Percentiles rank a stretch among this genome's conserved stretches.
Evolutionary conservation across 2,888 invertebrate species (phyloP).

Genomic region (Trilocha varians): DNA sequence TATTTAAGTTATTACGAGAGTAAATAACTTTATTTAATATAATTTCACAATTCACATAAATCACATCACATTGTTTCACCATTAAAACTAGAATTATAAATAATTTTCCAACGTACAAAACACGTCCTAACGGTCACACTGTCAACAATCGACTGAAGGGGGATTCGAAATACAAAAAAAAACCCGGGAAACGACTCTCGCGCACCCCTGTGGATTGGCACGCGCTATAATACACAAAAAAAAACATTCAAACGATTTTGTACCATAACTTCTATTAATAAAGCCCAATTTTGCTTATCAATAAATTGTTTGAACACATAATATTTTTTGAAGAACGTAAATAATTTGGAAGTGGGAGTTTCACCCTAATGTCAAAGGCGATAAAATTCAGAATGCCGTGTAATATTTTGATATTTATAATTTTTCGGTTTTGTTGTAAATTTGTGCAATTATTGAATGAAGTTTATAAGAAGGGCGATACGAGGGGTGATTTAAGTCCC

Average conservation of each 20-base stretch:
- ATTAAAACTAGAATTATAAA: too few species aligned
- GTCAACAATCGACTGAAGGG: slow-evolving; percentile 52
- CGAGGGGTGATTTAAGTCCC: slow-evolving; percentile 16
- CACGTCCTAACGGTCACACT: slow-evolving; percentile 21
- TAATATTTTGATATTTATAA: slow-evolving; percentile 3
- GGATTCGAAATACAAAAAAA: slow-evolving; percentile 44
- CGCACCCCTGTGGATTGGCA: slow-evolving; percentile 60
- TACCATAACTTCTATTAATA: not conserved
- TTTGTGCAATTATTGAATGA: slow-evolving; percentile 50
- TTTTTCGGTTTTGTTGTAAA: slow-evolving; percentile 8
- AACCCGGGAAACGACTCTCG: slow-evolving; percentile 49
- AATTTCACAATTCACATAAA: too few species aligned
- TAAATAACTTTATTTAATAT: too few species aligned
- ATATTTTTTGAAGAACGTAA: not conserved
- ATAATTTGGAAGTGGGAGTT: not conserved
- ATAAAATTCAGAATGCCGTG: slow-evolving; percentile 5
- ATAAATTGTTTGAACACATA: not conserved
- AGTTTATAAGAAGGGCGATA: slow-evolving; percentile 18
- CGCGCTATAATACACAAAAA: slow-evolving; percentile 36
- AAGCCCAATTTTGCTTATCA: not conserved
- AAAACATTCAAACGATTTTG: slow-evolving; percentile 1
- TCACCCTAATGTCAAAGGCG: not conserved
- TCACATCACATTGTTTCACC: not conserved
- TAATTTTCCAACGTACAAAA: not conserved
- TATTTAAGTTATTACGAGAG: too few species aligned